Evolutionary conservation across 2,888 invertebrate species (phyloP), one percentile per base, ranked within the genome.

Genomic region (Drosophila peninsularis): DNA sequence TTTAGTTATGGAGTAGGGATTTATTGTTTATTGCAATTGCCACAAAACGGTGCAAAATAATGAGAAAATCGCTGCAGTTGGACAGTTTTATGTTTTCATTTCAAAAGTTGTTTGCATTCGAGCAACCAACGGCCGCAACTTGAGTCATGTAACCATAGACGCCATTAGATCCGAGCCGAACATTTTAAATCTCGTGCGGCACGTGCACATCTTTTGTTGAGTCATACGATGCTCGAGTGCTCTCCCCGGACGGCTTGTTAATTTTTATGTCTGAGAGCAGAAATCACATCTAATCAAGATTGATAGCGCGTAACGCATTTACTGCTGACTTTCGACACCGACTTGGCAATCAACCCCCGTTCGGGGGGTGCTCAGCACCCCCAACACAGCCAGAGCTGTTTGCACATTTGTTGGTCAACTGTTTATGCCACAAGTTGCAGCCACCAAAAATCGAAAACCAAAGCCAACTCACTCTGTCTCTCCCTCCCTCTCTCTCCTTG

Each of bases 221-320:
- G 62, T 47, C 52, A 37, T 37, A 27, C 52, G 41, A 49, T 41
- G 39, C 44, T 55, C 39, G 66, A 56, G 44, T 13, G 41, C 9
- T 56, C 57, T 58, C 52, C 45, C 56, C 21, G 66, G 57, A 44
- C 45, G 50, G 61, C 72, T 78, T 83, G 75, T 88, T 88, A 77
- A 75, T 73, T 82, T 82, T 80, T 64, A 88, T 83, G 78, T 68
- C 76, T 72, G 62, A 85, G 74, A 87, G 76, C 88, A 82, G 86
- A 92, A 92, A 92, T 92, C 92, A 91, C 90, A 78, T 90, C 90
- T 92, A 92, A 92, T 92, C 91, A 92, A 92, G 92, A 92, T 92
- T 92, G 92, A 92, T 92, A 89, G 91, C 78, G 87, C 90, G 91
- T 90, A 91, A 91, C 92, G 85, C 84, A 89, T 86, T 90, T 90